phyloP scores from a whole-genome alignment of 2,797 vertebrate species.

The Pseudocheirus occidentalis region DNA sequence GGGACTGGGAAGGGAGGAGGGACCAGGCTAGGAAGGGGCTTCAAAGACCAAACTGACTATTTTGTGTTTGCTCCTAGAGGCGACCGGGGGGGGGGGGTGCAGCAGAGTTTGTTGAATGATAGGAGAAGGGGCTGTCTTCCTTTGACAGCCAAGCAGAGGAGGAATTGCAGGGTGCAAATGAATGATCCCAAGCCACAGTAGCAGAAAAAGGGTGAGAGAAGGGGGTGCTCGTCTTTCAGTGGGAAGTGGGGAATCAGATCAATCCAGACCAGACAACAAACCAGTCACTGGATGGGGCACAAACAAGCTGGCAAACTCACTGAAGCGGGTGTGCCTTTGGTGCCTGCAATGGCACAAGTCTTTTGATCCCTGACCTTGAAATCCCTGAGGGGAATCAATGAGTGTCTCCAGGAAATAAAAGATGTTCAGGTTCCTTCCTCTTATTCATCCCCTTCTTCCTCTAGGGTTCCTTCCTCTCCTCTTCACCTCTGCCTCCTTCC shows the following conservation, averaged over 20 bases:
- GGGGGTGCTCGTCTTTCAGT: not conserved
- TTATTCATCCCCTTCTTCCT: not conserved
- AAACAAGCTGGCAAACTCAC: not conserved
- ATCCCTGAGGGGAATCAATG: too few species aligned
- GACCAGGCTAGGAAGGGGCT: not conserved
- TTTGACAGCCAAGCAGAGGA: not conserved
- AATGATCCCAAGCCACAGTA: not conserved
- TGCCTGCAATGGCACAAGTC: too few species aligned
- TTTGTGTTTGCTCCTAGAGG: not conserved
- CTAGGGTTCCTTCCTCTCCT: not conserved
- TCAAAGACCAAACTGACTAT: rapidly evolving
- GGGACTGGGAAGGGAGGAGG: not conserved
- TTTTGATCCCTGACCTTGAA: too few species aligned
- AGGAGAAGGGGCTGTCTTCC: too few species aligned
- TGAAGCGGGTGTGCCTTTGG: too few species aligned
- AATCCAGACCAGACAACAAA: not conserved
- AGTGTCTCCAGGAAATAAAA: too few species aligned
- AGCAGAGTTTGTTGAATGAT: too few species aligned
- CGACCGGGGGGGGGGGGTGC: too few species aligned
- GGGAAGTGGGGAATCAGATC: not conserved
- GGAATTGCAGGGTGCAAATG: not conserved
- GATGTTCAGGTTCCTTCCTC: too few species aligned
- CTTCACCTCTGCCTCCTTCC: not conserved
- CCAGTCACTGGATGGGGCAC: not conserved
- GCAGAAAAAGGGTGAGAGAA: not conserved